Conservation (phyloP, 1,140 invertebrate genomes). For the Heliothis subflexa region DNA sequence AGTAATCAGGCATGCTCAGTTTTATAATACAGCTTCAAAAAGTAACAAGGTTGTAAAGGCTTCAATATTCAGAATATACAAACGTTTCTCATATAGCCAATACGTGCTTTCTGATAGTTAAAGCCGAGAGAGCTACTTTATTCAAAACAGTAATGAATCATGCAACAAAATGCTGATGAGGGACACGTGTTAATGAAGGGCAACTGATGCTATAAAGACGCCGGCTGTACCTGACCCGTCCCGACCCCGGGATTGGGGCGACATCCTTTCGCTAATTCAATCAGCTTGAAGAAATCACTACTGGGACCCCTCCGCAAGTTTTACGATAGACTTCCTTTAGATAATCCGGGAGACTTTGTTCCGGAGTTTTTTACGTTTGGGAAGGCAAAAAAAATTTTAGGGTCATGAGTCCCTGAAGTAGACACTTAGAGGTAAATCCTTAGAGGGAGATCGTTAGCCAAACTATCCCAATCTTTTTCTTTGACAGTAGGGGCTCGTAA, state of each 20-base stretch:
- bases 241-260: conserved; percentile 42
- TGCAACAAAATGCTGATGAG: conserved; percentile 25
- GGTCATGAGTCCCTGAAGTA: not conserved
- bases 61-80: not conserved
- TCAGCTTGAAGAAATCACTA: conserved; percentile 59
- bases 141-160: conserved; percentile 35
- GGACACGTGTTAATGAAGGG: conserved; percentile 56
- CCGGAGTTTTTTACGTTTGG: not conserved
- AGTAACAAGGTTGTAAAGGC: not conserved
- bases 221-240: conserved; percentile 57
- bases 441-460: too few species aligned
- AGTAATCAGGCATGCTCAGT: not conserved
- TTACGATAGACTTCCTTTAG: conserved; percentile 42
- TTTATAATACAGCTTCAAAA: not conserved
- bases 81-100: not conserved
- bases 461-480: too few species aligned
- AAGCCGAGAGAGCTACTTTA: not conserved
- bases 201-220: conserved; percentile 65
- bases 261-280: conserved; percentile 66
- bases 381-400: not conserved
- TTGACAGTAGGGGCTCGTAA: too few species aligned
- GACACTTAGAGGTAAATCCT: too few species aligned
- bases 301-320: conserved; percentile 33
- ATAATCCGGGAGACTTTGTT: conserved; percentile 10
- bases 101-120: not conserved